Conservation (phyloP, 2,113 vertebrate genomes). For the Heteronetta atricapilla region DNA sequence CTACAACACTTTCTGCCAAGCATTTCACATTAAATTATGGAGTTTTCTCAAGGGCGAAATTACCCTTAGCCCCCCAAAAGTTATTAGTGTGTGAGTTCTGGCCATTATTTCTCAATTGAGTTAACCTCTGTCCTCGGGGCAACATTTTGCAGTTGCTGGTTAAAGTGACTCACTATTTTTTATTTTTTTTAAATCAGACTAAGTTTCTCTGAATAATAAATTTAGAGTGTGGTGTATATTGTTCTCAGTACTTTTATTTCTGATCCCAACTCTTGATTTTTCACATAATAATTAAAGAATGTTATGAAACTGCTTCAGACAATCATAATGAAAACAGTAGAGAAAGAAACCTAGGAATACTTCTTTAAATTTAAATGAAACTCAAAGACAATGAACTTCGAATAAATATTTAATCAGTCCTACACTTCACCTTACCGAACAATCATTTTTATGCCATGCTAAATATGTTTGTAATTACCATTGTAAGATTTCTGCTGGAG, state of each 20-base stretch:
- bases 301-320: not conserved
- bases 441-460: not conserved
- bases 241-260: not conserved
- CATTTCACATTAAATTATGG: conserved; percentile 6
- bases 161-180: conserved; percentile 42
- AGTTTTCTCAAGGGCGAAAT: conserved; percentile 35
- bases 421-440: conserved; percentile 29
- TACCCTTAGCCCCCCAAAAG: not conserved
- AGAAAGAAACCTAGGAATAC: not conserved
- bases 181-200: conserved; percentile 47
- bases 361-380: conserved; percentile 46
- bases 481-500: not conserved
- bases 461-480: conserved; percentile 21
- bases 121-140: conserved; percentile 50
- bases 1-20: conserved; percentile 44
- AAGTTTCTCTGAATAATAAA: conserved; percentile 22
- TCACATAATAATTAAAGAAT: conserved; percentile 22
- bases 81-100: conserved; percentile 42
- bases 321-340: not conserved
- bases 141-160: conserved; percentile 59
- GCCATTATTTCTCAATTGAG: conserved; percentile 51
- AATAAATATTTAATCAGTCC: conserved; percentile 49
- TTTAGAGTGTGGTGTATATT: not conserved
- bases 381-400: not conserved
- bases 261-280: conserved; percentile 16